Conservation (phyloP, 2,113 vertebrate genomes). For the Pygathrix nemaeus region DNA sequence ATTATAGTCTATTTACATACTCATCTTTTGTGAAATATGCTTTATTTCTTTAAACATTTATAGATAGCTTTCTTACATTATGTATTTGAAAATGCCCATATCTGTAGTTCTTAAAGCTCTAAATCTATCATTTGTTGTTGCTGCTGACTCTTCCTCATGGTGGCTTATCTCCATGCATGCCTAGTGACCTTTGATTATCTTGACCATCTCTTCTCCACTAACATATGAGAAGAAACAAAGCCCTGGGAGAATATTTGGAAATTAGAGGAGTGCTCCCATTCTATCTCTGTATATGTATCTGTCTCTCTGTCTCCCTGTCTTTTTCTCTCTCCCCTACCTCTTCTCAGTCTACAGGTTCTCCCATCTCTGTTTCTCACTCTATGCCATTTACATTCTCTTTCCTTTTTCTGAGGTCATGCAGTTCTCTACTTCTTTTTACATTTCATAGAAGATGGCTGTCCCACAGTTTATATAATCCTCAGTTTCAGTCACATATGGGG, state of each 20-base stretch:
- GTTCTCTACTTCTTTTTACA: not conserved
- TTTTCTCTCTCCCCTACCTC: not conserved
- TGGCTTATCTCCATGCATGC: not conserved
- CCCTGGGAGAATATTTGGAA: not conserved
- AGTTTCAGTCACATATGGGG: not conserved
- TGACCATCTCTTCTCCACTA: not conserved
- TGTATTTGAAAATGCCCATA: not conserved
- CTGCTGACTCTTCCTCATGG: not conserved
- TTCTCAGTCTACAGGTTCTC: not conserved
- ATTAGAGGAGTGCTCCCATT: not conserved
- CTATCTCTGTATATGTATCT: not conserved
- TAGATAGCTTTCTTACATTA: not conserved
- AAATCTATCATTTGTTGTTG: not conserved
- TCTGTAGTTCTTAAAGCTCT: not conserved
- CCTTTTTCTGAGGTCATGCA: not conserved
- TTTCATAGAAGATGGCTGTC: not conserved
- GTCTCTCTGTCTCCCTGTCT: not conserved
- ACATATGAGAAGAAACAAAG: not conserved
- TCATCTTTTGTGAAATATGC: not conserved
- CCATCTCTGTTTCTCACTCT: not conserved
- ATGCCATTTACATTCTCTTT: not conserved
- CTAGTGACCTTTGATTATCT: not conserved
- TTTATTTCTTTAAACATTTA: not conserved
- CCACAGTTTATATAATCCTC: not conserved
- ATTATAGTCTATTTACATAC: not conserved